phyloP scores from a whole-genome alignment of 2,113 vertebrate species.

The Plestiodon gilberti region DNA sequence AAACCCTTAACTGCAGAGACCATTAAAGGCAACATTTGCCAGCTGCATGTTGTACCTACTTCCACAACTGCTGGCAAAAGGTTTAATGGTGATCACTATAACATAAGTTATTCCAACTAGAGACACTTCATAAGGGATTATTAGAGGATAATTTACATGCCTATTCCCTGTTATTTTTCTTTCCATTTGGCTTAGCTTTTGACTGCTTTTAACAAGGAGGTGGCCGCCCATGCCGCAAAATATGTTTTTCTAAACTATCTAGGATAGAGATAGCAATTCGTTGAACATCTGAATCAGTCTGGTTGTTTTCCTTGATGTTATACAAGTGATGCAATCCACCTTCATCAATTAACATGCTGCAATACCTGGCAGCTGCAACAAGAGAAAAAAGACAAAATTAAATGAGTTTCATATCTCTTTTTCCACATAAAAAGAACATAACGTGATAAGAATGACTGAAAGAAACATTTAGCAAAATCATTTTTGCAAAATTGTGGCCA shows the following conservation, averaged over 20 bases:
- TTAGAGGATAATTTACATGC: slow-evolving; percentile 62
- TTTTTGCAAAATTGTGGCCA: not conserved
- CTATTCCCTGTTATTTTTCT: slow-evolving; percentile 58
- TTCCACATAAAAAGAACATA: not conserved
- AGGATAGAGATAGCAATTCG: slow-evolving; percentile 90
- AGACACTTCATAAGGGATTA: slow-evolving; percentile 67
- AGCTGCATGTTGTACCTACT: slow-evolving; percentile 41
- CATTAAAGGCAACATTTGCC: slow-evolving; percentile 62
- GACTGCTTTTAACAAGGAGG: slow-evolving; percentile 73
- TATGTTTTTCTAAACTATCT: slow-evolving; percentile 92
- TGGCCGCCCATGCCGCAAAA: slow-evolving; percentile 86
- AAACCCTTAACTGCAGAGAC: slow-evolving; percentile 52
- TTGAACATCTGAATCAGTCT: slow-evolving; percentile 89
- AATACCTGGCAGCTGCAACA: slow-evolving; percentile 90
- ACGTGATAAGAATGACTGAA: not conserved
- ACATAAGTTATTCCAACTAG: slow-evolving; percentile 70
- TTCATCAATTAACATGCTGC: slow-evolving; percentile 98
- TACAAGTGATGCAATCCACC: slow-evolving; percentile 92
- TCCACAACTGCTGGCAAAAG: slow-evolving; percentile 59
- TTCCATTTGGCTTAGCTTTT: slow-evolving; percentile 76
- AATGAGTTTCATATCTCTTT: not conserved
- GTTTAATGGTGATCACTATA: slow-evolving; percentile 68
- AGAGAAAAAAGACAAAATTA: slow-evolving; percentile 12
- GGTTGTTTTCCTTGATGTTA: slow-evolving; percentile 85
- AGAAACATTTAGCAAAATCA: not conserved